Evolutionary conservation across 2,797 vertebrate species (phyloP), one percentile per base, ranked within the genome.

Genomic region (Sebastes diploproa): DNA sequence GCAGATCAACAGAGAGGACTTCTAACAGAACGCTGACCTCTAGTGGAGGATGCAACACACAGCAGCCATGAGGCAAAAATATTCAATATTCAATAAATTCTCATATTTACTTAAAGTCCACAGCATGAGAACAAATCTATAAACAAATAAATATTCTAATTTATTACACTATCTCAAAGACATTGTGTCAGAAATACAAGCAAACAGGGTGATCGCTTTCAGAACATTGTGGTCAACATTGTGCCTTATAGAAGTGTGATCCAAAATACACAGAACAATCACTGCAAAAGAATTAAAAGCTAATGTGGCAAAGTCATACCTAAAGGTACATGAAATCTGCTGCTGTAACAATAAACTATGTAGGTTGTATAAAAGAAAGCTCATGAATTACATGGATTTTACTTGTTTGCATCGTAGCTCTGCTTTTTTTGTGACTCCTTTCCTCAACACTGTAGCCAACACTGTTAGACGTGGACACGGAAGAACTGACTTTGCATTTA

Each of bases 91-190:
- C 36, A 38, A 58, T 68, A 52, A 4, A 74, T 75, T 56, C 7
- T 63, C n/a, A 73, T 4, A 82, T 81, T 80, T 84, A 84, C 81
- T 72, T 20, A 8, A 72, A 80, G 58, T 71, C 54, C 55, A 86
- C 68, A 84, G 25, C 69, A 87, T 75, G 46, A 81, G 13, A 83
- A 78, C 68, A 86, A 78, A 75, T 78, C 73, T 90, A 88, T 88
- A 86, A 91, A 94, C 87, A 93, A 92, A 92, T 90, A 92, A 92
- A 88, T 93, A 94, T 80, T 83, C 90, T 82, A 78, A 89, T 91
- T 88, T 84, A 92, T 88, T 82, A 87, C 14, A 90, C 80, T 82
- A 88, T 84, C 65, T 84, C 58, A 87, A 85, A 89, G 60, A 87
- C 69, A 85, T 78, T 78, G 74, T 72, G 75, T 75, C 71, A 70